Percentiles rank a stretch among this genome's conserved stretches.
These are phyloP conservation scores for Actinopyga echinites DNA, from an alignment of 53 echinoderm and acorn worm species.

Conservation along the genomic window DNA sequence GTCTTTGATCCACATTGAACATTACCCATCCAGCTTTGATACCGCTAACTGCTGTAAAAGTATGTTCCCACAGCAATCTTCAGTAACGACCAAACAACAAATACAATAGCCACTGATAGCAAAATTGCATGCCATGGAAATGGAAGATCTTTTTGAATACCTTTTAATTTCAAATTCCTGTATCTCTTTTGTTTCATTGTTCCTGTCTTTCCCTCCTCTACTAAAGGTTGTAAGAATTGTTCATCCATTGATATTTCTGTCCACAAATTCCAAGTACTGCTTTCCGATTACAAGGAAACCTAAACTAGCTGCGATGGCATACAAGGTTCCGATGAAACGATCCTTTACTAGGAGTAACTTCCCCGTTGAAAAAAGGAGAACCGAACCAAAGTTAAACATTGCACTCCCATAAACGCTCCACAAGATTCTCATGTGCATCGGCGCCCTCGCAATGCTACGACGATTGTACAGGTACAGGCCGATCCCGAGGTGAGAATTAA, in stretches of 20 bases:
- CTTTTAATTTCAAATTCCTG: background rate
- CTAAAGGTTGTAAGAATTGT: background rate
- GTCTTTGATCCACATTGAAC: too few species aligned
- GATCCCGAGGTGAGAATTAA: conserved; percentile 92
- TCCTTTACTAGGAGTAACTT: conserved; percentile 76
- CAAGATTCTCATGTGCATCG: conserved; percentile 61
- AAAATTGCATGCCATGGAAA: conserved; percentile 35
- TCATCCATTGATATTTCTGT: conserved; percentile 52
- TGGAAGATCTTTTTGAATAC: conserved; percentile 5
- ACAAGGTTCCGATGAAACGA: conserved; percentile 74
- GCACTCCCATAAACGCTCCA: conserved; percentile 91
- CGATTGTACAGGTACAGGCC: conserved; percentile 96
- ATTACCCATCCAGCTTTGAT: too few species aligned
- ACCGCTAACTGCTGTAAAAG: conserved; percentile 5
- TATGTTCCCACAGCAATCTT: conserved; percentile 6
- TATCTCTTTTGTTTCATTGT: background rate
- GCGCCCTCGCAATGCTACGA: conserved; percentile 63
- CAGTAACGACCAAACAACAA: conserved; percentile 20
- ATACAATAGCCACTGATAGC: conserved; percentile 16
- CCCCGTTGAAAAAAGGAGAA: conserved; percentile 83
- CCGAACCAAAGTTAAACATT: conserved; percentile 97
- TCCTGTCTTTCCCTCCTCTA: background rate
- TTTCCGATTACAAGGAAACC: conserved; percentile 81
- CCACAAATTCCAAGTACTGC: conserved; percentile 93
- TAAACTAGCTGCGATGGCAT: conserved; percentile 82